Evolutionary conservation across 2,888 invertebrate genomes (phyloP), one percentile per base, ranked within the genome.

Genomic region (Drosophila mimica): DNA sequence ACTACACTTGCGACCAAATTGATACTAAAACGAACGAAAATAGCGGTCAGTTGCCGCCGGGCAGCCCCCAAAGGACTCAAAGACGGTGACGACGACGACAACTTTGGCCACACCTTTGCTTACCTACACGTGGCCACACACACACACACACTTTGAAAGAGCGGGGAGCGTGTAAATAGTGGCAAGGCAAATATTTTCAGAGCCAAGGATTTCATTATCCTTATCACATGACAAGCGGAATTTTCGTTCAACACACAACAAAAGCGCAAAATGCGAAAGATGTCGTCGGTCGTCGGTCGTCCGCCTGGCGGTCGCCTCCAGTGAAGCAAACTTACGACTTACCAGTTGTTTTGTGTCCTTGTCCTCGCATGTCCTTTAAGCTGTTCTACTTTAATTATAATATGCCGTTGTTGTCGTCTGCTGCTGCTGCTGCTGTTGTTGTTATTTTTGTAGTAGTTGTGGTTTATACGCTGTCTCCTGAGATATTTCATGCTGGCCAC

Each of bases 191-290:
- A 91, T 91, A 92, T 85, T 85, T 91, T 88, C 85, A 85, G 78
- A 81, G 87, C 80, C 85, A 92, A 92, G 92, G 91, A 92, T 91
- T 92, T 91, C 91, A 92, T 92, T 92, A 92, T 91, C 91, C 87
- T 91, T 92, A 92, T 91, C 91, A 89, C 82, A 78, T 77, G 76
- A 77, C 76, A 79, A 65, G 80, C 80, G 86, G 86, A 74, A 86
- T 90, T 89, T 77, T 79, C 54, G 40, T 53, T 61, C 59, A 57
- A 63, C 71, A 58, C 54, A 76, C 70, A 73, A 67, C 76, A 79
- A 76, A 82, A 81, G 74, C 73, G 74, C 66, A 76, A 76, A 81
- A 71, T 64, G 76, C 76, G 64, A 73, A 90, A 91, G 88, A 89
- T 71, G 83, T 89, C 82, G 70, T 56, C 36, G 53, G 53, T 53